Evolutionary conservation across 1,140 invertebrate genomes (phyloP), one percentile per base, ranked within the genome.

Genomic region (Drosophila suzukii): DNA sequence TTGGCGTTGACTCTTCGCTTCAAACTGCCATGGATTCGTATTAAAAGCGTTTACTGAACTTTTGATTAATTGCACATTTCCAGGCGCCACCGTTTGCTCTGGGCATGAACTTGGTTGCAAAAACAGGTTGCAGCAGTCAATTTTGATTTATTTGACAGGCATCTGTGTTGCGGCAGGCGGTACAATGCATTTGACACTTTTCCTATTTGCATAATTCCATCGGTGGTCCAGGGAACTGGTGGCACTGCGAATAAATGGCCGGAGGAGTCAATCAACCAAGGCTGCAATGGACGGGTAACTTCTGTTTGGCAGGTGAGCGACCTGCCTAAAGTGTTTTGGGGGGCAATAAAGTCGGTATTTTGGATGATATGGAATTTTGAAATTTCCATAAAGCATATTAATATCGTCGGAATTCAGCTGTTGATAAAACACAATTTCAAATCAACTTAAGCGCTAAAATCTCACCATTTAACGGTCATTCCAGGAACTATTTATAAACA

Each of bases 41-140:
- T 71, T 49, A 58, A 70, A 72, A 72, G 66, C 68, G 68, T 72
- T 72, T 72, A 47, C 53, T 65, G 75, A 72, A 68, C 62, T 66
- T 76, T 88, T 86, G 83, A 88, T 88, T 86, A 88, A 86, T 86
- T 79, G 63, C 75, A 27, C 53, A 53, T 78, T 70, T 71, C 81
- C 47, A 54, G 76, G 36, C 50, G 81, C 71, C 73, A 71, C 72
- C 77, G 57, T 53, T 53, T 41, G 70, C 56, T 41, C 58, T 76
- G 62, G 43, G 39, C 43, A 36, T 55, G 56, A 47, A 67, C 53
- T 72, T 70, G 61, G 70, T 30, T 53, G 61, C 56, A 34, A 66
- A 82, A 86, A 81, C 82, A 36, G 82, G 75, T 78, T 67, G 56
- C 36, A 32, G 56, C 30, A 24, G 72, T 74, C 67, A 43, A 71